phyloP scores from a whole-genome alignment of 2,113 vertebrate species.

The Desmodus rotundus region DNA sequence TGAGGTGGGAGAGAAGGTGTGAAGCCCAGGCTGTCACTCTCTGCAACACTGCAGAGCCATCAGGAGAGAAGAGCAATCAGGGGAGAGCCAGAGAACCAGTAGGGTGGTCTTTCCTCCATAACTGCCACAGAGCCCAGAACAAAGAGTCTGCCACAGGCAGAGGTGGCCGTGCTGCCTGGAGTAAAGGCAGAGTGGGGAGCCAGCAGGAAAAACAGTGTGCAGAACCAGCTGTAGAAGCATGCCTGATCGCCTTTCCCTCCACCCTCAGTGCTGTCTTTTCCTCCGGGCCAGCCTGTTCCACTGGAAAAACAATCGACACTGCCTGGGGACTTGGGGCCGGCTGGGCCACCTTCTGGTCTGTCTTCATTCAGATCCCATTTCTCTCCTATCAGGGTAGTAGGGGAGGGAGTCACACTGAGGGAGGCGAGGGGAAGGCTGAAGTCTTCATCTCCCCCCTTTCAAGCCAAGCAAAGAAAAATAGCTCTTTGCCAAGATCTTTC shows the following conservation, averaged over 20 bases:
- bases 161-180: not conserved
- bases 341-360: constrained; percentile 72
- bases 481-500: constrained; percentile 79
- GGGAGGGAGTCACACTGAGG: constrained; percentile 44
- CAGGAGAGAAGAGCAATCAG: not conserved
- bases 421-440: constrained; percentile 24
- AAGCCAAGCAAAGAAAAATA: constrained; percentile 80
- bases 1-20: not conserved
- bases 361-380: constrained; percentile 75
- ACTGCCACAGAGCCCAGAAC: not conserved
- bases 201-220: not conserved
- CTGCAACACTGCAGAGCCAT: not conserved
- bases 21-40: not conserved
- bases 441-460: constrained; percentile 75
- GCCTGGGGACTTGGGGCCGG: constrained; percentile 70
- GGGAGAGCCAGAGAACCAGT: no score
- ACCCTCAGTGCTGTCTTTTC: not conserved
- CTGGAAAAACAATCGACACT: constrained; percentile 76
- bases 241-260: not conserved
- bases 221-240: not conserved
- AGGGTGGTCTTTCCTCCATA: no score
- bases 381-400: constrained; percentile 62
- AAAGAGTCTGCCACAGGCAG: not conserved
- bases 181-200: not conserved
- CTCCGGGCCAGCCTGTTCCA: constrained; percentile 53